Evolutionary conservation across 2,888 invertebrate species (phyloP).

Genomic region (Acleris sparsana): DNA sequence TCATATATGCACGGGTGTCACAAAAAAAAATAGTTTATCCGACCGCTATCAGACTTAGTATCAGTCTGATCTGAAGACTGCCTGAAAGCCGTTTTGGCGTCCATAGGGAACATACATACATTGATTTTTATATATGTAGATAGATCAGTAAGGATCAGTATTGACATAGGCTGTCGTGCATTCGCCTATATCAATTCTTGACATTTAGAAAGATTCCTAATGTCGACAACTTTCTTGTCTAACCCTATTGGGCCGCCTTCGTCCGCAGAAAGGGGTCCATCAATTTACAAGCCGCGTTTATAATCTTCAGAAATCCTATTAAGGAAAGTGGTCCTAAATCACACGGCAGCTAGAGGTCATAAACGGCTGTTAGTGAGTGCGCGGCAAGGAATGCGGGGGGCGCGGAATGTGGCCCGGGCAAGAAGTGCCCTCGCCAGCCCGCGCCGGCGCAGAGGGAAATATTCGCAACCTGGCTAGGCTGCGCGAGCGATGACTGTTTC

Average conservation of each 20-base stretch:
- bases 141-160: too few relatives aligned
- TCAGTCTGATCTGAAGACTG: too few relatives aligned
- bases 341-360: constrained; percentile 26
- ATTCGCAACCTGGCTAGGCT: constrained; percentile 43
- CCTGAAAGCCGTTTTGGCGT: too few relatives aligned
- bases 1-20: too few relatives aligned
- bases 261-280: constrained; percentile 10
- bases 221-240: neutral
- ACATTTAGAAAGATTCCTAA: neutral
- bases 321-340: constrained; percentile 9
- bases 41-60: too few relatives aligned
- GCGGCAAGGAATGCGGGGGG: constrained; percentile 64
- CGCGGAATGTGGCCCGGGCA: constrained; percentile 69
- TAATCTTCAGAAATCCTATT: constrained; percentile 3
- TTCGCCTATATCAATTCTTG: too few relatives aligned
- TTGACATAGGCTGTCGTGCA: too few relatives aligned
- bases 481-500: constrained; percentile 16
- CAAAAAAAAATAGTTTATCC: too few relatives aligned
- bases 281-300: constrained; percentile 1
- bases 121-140: too few relatives aligned
- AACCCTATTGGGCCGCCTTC: neutral
- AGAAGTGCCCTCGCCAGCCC: constrained; percentile 58
- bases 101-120: too few relatives aligned
- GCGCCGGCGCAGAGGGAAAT: constrained; percentile 43
- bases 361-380: constrained; percentile 50